These are phyloP conservation scores for Pangasianodon hypophthalmus DNA, from an alignment of 2,113 vertebrate genomes.

Conservation along the genomic window DNA sequence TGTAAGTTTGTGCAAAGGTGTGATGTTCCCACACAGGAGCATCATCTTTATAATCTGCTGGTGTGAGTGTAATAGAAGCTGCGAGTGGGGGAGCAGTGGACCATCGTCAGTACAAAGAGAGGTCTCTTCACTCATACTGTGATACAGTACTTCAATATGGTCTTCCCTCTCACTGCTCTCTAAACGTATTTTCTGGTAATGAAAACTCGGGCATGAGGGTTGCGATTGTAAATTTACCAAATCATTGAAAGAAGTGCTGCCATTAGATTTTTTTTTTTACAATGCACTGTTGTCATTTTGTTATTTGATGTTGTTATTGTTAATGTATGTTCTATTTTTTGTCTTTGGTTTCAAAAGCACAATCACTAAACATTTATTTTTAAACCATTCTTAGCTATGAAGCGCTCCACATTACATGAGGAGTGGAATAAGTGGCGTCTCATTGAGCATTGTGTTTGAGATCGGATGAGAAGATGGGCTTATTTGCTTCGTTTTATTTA, in stretches of 20 bases:
- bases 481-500: conserved; percentile 45
- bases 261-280: conserved; percentile 73
- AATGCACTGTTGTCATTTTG: conserved; percentile 99
- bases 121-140: conserved; percentile 59
- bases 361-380: conserved; percentile 99
- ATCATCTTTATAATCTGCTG: conserved; percentile 36
- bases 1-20: conserved; percentile 55
- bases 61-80: conserved; percentile 59
- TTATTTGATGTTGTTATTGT: conserved; percentile 79
- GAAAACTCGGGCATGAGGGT: conserved; percentile 67
- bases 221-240: conserved; percentile 86
- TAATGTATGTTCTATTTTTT: conserved; percentile 78
- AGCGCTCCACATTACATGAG: conserved; percentile 80
- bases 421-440: conserved; percentile 74
- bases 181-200: conserved; percentile 61
- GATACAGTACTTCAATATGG: conserved; percentile 52
- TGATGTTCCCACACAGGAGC: conserved; percentile 13
- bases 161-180: conserved; percentile 61
- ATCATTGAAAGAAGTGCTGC: conserved; percentile 82
- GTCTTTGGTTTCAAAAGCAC: conserved; percentile 99
- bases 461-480: conserved; percentile 66
- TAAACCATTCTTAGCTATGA: conserved; percentile 98
- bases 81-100: conserved; percentile 54
- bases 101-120: conserved; percentile 33
- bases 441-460: conserved; percentile 72